These are phyloP conservation scores for Neomorphus geoffroyi DNA, from an alignment of 2,797 vertebrate species.

Conservation along the genomic window DNA sequence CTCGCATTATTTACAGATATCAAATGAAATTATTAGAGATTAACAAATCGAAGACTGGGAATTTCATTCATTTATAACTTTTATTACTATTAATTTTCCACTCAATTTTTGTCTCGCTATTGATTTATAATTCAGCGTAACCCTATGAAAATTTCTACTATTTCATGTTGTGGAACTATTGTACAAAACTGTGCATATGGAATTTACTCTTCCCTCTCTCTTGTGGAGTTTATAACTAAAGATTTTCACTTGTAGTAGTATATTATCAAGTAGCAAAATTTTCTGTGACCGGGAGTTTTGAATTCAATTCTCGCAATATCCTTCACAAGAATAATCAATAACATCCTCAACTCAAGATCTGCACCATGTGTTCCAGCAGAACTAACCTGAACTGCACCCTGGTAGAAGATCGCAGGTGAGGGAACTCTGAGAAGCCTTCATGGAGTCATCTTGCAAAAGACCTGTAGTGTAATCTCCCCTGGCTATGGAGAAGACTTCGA, in stretches of 20 bases:
- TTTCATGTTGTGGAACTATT: fast-evolving
- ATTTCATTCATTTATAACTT: not conserved
- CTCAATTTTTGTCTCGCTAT: fast-evolving
- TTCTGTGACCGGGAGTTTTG: not conserved
- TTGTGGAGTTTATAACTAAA: not conserved
- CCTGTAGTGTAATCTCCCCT: not conserved
- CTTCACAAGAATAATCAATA: slow-evolving; percentile 37
- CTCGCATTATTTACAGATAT: not conserved
- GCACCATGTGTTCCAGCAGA: not conserved
- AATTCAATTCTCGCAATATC: not conserved
- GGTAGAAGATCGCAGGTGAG: not conserved
- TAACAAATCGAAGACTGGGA: not conserved
- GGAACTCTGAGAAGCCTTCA: not conserved
- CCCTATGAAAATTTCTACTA: not conserved
- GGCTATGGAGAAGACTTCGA: not conserved
- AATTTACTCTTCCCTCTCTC: not conserved
- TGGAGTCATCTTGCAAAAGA: not conserved
- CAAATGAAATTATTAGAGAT: not conserved
- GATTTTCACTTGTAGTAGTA: not conserved
- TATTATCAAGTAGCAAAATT: not conserved
- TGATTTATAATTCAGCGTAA: not conserved
- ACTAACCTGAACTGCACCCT: not conserved
- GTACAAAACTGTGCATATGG: fast-evolving
- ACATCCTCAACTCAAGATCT: not conserved
- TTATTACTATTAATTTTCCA: not conserved